Conservation (phyloP, 1,140 invertebrate species). For the Cotesia chilonis region DNA sequence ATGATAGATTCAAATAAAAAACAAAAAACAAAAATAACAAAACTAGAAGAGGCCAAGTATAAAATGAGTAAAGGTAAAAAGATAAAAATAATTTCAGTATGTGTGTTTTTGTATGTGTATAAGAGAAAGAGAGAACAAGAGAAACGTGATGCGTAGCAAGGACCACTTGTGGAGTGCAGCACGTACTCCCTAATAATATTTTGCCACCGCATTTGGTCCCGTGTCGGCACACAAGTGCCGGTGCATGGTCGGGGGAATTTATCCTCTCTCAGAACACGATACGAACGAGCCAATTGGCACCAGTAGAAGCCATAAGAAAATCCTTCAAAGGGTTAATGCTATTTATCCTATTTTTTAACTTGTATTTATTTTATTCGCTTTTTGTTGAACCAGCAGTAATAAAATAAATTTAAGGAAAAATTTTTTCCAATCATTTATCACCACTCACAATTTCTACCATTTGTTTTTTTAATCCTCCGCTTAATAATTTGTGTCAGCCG, state of each 20-base stretch:
- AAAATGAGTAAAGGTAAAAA: slow-evolving; percentile 1
- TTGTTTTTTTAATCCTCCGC: too few relatives aligned
- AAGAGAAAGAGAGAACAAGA: slow-evolving; percentile 23
- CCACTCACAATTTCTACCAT: too few relatives aligned
- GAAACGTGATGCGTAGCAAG: slow-evolving; percentile 34
- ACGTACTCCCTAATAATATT: slow-evolving; percentile 39
- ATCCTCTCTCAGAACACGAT: slow-evolving; percentile 22
- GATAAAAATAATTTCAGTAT: neutral
- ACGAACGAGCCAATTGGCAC: slow-evolving; percentile 27
- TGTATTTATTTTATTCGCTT: neutral
- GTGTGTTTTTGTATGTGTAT: neutral
- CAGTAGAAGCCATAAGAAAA: slow-evolving; percentile 5
- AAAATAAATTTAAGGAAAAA: too few relatives aligned
- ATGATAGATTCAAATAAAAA: neutral
- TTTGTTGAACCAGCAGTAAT: too few relatives aligned
- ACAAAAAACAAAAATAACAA: slow-evolving; percentile 5
- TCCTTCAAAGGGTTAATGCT: neutral
- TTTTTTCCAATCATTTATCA: too few relatives aligned
- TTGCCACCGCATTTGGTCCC: slow-evolving; percentile 31
- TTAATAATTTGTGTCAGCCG: too few relatives aligned
- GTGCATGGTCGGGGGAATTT: slow-evolving; percentile 22
- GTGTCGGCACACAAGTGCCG: slow-evolving; percentile 26
- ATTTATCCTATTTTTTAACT: neutral
- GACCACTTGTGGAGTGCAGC: slow-evolving; percentile 38
- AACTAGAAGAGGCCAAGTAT: neutral